These are phyloP conservation scores for Oryctolagus cuniculus DNA, from an alignment of 2,113 vertebrate species.

Conservation along the genomic window mOryCun1.1 NC_091438.1:63834001-63834500, in stretches of 20 bases:
- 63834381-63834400: background rate
- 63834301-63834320: background rate
- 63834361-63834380: background rate
- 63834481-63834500: background rate
- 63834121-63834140: background rate
- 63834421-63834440: background rate
- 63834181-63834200: background rate
- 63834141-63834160: background rate
- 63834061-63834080: background rate
- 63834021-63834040: background rate
- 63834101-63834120: background rate
- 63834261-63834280: background rate
- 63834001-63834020: background rate
- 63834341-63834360: background rate
- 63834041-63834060: background rate
- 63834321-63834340: background rate
- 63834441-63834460: background rate
- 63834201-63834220: background rate
- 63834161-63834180: background rate
- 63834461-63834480: background rate
- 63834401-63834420: background rate
- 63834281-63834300: background rate
- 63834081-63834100: background rate
- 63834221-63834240: background rate
- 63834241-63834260: background rate